phyloP scores from a whole-genome alignment of 2,797 vertebrate genomes.

The Emydoidea blandingii region DNA sequence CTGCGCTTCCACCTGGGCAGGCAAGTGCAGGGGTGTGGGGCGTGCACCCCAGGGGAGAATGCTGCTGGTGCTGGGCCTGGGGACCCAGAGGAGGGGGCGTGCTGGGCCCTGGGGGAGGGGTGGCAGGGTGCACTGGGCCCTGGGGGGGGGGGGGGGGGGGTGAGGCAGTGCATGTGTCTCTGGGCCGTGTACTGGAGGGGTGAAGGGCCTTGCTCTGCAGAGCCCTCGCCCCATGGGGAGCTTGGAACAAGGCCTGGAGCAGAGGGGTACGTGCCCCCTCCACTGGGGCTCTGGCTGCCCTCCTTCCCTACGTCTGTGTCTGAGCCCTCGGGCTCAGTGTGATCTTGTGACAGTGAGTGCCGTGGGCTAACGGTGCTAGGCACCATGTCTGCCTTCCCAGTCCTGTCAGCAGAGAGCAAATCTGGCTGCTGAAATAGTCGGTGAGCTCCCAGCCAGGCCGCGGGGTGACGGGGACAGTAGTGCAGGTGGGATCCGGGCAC shows the following conservation, averaged over 20 bases:
- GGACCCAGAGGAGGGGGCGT: neutral
- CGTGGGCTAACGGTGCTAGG: neutral
- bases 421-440: neutral
- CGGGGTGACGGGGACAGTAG: neutral
- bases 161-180: neutral
- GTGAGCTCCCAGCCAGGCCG: neutral
- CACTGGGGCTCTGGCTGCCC: neutral
- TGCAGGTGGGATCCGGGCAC: neutral
- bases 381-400: neutral
- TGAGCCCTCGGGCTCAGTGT: neutral
- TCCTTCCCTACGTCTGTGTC: neutral
- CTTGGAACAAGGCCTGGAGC: neutral
- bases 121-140: neutral
- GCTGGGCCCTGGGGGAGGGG: no score
- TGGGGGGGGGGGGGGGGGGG: neutral
- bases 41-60: neutral
- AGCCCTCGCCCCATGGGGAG: neutral
- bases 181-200: neutral
- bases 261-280: neutral
- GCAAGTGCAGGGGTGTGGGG: conserved; percentile 71
- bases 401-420: neutral
- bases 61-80: rapidly evolving
- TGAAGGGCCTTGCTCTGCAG: neutral
- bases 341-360: neutral
- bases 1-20: conserved; percentile 93